Evolutionary conservation across 2,888 invertebrate species (phyloP), one percentile per base, ranked within the genome.

Genomic region (Microdon myrmicae): DNA sequence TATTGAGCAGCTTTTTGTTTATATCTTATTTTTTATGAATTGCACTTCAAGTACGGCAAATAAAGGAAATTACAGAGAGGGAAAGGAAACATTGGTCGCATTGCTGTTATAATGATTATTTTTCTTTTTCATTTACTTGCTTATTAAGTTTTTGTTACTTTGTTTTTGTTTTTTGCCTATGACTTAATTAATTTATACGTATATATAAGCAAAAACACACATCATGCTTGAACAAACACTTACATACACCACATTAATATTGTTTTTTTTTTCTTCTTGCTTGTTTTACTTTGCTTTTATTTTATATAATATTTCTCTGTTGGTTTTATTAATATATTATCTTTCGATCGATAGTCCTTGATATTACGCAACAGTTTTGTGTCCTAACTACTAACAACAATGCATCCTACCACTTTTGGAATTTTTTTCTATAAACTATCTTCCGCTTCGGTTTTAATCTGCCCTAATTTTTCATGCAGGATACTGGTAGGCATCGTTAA

Each of bases 341-440:
- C n/a, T n/a, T n/a, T n/a, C n/a, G n/a, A n/a, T n/a, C n/a, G n/a
- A n/a, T n/a, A n/a, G n/a, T n/a, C n/a, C n/a, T n/a, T n/a, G n/a
- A n/a, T n/a, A n/a, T n/a, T n/a, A n/a, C n/a, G n/a, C n/a, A n/a
- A n/a, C n/a, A n/a, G n/a, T n/a, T n/a, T n/a, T n/a, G n/a, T n/a
- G n/a, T 41, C 22, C 16, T 49, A 44, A 34, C 55, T 61, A 41
- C 38, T 51, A 66, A 68, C 66, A 68, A 68, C 55, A 56, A 67
- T 44, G 38, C 37, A 67, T 60, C 49, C 69, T 67, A 64, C 68
- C 67, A 59, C 68, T 53, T 44, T 55, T 39, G 68, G 70, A 71
- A 74, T 71, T 71, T 70, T 70, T 71, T 74, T 77, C 79, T 79
- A 80, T 79, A 78, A 80, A 69, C 77, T 76, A 68, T 79, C 75